Conservation (phyloP, 2,113 vertebrate species). For the Lampris incognitus region DNA sequence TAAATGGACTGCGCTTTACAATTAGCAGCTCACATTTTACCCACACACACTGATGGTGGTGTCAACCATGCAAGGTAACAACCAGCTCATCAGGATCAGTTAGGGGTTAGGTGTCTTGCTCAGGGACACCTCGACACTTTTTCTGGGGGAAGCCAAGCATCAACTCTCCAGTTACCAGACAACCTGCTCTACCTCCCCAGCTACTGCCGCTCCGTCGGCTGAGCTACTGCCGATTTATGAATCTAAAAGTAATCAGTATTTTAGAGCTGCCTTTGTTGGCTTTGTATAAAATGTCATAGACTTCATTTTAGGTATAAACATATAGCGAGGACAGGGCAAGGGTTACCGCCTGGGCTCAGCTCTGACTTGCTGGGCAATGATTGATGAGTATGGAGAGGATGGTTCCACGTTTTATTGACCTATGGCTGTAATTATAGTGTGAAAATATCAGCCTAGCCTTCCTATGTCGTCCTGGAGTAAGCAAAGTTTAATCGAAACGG, state of each 20-base stretch:
- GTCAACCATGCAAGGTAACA: no score
- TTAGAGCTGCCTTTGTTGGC: not conserved
- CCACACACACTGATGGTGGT: no score
- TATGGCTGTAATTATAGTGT: conserved; percentile 73
- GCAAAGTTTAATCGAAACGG: conserved; percentile 75
- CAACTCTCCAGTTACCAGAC: no score
- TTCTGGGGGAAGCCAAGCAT: no score
- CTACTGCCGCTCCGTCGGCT: no score
- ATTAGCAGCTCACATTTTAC: no score
- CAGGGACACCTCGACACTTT: no score
- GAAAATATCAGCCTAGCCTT: conserved; percentile 74
- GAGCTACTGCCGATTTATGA: no score
- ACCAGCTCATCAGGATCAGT: no score
- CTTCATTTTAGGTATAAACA: not conserved
- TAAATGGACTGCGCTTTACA: no score
- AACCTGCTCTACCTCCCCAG: no score
- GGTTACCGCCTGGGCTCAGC: conserved; percentile 16
- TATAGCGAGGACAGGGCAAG: not conserved
- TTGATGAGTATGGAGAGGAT: conserved; percentile 33
- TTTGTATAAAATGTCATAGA: not conserved
- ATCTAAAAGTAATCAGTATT: not conserved
- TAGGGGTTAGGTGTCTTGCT: no score
- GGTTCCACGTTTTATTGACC: conserved; percentile 68
- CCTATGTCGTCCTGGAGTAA: conserved; percentile 60
- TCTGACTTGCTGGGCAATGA: conserved; percentile 21